These are phyloP conservation scores for Drosophila conformis DNA, from an alignment of 2,888 invertebrate genomes.

Conservation along the genomic window DNA sequence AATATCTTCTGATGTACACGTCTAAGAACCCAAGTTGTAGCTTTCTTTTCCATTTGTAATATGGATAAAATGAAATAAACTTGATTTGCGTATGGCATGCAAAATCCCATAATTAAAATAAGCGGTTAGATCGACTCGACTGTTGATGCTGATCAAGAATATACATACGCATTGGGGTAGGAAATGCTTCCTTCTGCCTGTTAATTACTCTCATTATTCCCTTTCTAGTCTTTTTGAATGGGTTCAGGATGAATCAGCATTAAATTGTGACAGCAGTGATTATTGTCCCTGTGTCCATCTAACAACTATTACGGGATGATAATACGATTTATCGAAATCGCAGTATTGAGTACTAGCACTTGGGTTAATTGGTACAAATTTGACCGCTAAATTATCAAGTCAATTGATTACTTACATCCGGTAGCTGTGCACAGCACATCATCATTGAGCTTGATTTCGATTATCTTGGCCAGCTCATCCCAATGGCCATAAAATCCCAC, in stretches of 20 bases:
- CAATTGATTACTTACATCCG: slow-evolving; percentile 54
- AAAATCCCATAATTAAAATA: neutral
- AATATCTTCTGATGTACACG: neutral
- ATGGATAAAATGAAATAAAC: neutral
- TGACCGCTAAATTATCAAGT: neutral
- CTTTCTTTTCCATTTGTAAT: neutral
- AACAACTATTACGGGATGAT: neutral
- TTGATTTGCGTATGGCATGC: neutral
- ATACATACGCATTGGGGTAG: neutral
- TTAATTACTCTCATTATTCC: neutral
- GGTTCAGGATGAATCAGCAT: neutral
- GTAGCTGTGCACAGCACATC: slow-evolving; percentile 41
- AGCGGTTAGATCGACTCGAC: neutral
- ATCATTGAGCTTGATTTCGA: slow-evolving; percentile 46
- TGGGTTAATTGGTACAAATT: neutral
- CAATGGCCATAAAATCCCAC: slow-evolving; percentile 44
- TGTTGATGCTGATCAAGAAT: neutral
- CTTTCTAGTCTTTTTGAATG: neutral
- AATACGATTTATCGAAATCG: neutral
- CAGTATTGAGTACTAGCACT: neutral
- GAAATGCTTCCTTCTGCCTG: neutral
- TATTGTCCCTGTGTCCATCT: neutral
- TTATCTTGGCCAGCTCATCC: slow-evolving; percentile 59
- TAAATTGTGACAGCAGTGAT: neutral
- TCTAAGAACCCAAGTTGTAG: neutral